These are phyloP conservation scores for Cheumatopsyche charites DNA, from an alignment of 1,140 invertebrate genomes.

Conservation along the genomic window DNA sequence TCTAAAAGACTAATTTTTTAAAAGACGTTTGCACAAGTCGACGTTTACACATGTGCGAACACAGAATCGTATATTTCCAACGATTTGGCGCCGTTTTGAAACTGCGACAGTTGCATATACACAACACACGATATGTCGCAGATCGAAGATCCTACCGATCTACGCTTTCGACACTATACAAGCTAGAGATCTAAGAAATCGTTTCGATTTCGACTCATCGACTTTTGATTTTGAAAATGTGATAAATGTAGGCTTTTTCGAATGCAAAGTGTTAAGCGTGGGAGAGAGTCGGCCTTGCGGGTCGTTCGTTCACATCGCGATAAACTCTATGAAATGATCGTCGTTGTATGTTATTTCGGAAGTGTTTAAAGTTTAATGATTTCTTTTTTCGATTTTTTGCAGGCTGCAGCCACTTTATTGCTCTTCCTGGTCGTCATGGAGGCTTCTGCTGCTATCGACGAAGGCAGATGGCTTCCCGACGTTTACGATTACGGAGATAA, in stretches of 20 bases:
- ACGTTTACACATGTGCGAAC: background rate
- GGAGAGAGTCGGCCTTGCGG: background rate
- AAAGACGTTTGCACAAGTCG: background rate
- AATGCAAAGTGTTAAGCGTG: background rate
- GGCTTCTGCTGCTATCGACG: slow-evolving; percentile 1
- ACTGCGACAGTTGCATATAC: background rate
- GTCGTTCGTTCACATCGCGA: slow-evolving; percentile 16
- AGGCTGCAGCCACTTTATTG: background rate
- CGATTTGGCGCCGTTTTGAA: background rate
- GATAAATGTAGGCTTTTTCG: background rate
- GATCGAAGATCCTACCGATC: background rate
- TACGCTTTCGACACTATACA: background rate
- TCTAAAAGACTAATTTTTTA: background rate
- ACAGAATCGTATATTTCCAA: background rate
- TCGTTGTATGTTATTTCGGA: background rate
- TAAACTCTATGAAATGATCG: background rate
- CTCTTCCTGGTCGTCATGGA: background rate
- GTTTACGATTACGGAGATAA: background rate
- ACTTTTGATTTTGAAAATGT: no score
- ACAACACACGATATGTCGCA: background rate
- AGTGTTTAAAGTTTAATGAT: background rate
- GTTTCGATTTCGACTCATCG: background rate
- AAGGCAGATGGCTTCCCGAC: slow-evolving; percentile 4
- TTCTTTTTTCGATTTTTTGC: background rate
- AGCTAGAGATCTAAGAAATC: background rate